Base-by-base conservation (phyloP, 2,888 invertebrate genomes). In the Rapana venosa region DNA sequence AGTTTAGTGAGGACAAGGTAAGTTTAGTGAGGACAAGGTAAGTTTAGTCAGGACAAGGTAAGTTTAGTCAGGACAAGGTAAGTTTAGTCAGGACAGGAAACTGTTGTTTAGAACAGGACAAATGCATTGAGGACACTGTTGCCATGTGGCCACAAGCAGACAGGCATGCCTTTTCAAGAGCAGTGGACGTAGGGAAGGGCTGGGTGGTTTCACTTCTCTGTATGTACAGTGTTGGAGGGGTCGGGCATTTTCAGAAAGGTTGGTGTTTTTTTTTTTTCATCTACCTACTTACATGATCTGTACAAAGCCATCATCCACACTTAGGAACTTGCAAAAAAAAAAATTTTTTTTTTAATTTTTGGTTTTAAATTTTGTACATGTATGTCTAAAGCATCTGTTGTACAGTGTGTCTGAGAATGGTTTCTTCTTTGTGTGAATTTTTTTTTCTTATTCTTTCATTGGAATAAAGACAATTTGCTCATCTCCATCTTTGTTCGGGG, bases 371-470 rank as follows among this genome's bases (percentile, higher is more conserved):
- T 81, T 81, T 81, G 47, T 81, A 81, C 20, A 81, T 81, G 66
- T 66, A 66, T 22, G 47, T 81, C 36, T 47, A 36, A 30, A 81
- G 81, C 47, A 26, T 81, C 22, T 47, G 81, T 36, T 81, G 81
- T 81, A 81, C 81, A 81, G 81, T 81, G 81, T 81, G 81, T 81
- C 81, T 47, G 47, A 81, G 81, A 81, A 36, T 81, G 81, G 81
- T 36, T 81, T 81, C 81, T 81, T 81, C 81, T 81, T 81, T 81
- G 81, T 81, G 47, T 47, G 81, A 6, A 22, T 13, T 35, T 32
- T 35, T 61, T 47, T 81, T 81, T 81, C 47, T 47, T 81, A 30
- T 26, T 81, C 47, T 81, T 81, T 81, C 26, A 81, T 81, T 36
- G 36, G 17, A 86, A 86, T 86, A 86, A 86, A 86, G 61, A 32